Base-by-base conservation (phyloP, 2,113 vertebrate genomes). In the Chaenogobius annularis region DNA sequence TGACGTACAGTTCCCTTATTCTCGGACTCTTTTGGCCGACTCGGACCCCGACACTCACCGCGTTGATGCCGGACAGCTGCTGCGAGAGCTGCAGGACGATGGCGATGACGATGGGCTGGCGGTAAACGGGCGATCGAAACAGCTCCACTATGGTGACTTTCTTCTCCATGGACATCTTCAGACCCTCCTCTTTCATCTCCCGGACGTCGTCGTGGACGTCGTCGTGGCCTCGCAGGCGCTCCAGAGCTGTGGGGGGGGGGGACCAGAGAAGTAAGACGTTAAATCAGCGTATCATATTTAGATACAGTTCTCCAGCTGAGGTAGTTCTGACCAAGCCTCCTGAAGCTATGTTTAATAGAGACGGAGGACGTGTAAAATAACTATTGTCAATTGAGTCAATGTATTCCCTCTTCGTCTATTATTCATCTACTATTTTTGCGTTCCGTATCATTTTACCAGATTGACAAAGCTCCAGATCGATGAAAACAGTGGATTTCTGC, bases 11-110 rank as follows among this genome's bases (percentile, higher is more conserved):
- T 40, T 7, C 5, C 37, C 37, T 40, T 40, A 0, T 40, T 35
- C 3, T 35, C 35, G 8, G 37, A 3, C 37, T 7, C 37, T 5
- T 40, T 0, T 3, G 8, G 37, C 37, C 8, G 37, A 40, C 37
- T 40, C 37, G 5, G 37, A 5, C 37, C 37, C 37, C 8, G 37
- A 47, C 26, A 96, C 96, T 94, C 80, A 99, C 97, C 19, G 97
- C 96, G 22, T 99, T 99, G 90, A 99, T 99, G 68, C 97, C 98
- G 0, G 98, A 99, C 44, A 99, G 89, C 87, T 99, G 98, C 79
- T 99, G 98, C 0, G 98, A 99, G 14, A 99, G 95, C 87, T 99
- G 97, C 11, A 99, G 93, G 58, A 96, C 63, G n/a, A 99, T 93
- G 65, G 97, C 93, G 0, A 99, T 95, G 63, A 97, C 75, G 73